phyloP scores from a whole-genome alignment of 2,797 vertebrate species.

The Masticophis lateralis region DNA sequence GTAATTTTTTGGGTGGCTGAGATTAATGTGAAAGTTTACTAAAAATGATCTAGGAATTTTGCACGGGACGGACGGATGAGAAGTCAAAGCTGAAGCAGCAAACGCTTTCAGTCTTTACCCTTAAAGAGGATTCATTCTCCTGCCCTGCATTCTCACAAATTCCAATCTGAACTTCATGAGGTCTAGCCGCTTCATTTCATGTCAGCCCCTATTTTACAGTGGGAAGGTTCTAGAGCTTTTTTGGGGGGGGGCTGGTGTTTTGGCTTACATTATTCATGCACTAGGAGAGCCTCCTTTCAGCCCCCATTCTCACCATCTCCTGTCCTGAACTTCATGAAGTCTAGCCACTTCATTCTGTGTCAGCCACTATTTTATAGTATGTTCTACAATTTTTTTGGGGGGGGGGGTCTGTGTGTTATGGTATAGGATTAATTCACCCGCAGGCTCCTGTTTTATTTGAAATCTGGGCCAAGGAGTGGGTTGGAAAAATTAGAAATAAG shows the following conservation, averaged over 20 bases:
- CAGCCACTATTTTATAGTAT: not conserved
- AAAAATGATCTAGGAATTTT: not conserved
- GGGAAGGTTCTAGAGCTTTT: not conserved
- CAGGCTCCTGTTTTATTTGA: not conserved
- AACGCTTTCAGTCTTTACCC: not conserved
- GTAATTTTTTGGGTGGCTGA: not conserved
- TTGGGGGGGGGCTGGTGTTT: not conserved
- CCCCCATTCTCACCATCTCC: not conserved
- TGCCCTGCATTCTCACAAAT: too few relatives aligned
- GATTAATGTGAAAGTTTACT: not conserved
- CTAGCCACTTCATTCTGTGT: not conserved
- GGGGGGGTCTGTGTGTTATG: too few relatives aligned
- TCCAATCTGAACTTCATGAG: not conserved
- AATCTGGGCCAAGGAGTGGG: not conserved
- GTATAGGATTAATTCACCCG: not conserved
- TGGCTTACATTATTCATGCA: not conserved
- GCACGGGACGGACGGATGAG: fast-evolving
- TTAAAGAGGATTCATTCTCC: not conserved
- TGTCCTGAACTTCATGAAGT: not conserved
- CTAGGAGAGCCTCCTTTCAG: not conserved
- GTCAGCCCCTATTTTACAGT: not conserved
- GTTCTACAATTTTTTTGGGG: not conserved
- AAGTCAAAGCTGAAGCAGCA: not conserved
- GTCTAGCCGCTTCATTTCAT: not conserved
- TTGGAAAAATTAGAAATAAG: not conserved